Base-by-base conservation (phyloP, 2,113 vertebrate species). In the Ailuropoda melanoleuca region DNA sequence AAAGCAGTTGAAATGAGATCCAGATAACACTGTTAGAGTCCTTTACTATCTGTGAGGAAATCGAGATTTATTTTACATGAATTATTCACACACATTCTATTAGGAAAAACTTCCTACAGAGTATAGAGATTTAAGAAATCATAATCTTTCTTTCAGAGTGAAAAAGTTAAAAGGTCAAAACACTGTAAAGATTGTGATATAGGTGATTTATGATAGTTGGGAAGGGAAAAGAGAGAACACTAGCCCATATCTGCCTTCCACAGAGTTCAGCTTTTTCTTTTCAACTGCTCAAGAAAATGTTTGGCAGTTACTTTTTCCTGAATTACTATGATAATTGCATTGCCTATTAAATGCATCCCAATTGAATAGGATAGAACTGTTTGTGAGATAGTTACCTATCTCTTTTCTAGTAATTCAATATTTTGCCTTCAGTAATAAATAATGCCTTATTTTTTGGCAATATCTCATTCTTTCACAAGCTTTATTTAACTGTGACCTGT, bases 1-100 rank as follows among this genome's bases (percentile, higher is more conserved):
- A 77, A 68, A 96, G 74, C 62, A 66, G 50, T 77, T 62, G 90
- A 95, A 93, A 96, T 50, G 6, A 96, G 43, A 97, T 68, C 60
- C 96, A 96, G 66, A 90, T 53, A 94, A 89, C 58, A 62, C 34
- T 60, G 31, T 13, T 48, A 34, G 17, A 90, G 19, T 90, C 82
- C 53, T 92, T 97, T 80, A 84, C 29, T 78, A 18, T 95, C 84
- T 80, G 39, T 55, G 62, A 92, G 21, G 31, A 68, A 17, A 55
- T 15, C 0, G 0, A 48, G 55, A 12, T 93, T 93, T 87, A 78
- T 91, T 94, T 88, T 78, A 43, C 23, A 50, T 23, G 48, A 48
- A 29, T 68, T 10, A 87, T 74, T 91, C 85, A 85, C 93, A 77
- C 1, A 0, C 2, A 75, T 91, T 84, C 91, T 74, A 37, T 78